phyloP scores from a whole-genome alignment of 2,888 invertebrate genomes.

The Andricus curvator region DNA sequence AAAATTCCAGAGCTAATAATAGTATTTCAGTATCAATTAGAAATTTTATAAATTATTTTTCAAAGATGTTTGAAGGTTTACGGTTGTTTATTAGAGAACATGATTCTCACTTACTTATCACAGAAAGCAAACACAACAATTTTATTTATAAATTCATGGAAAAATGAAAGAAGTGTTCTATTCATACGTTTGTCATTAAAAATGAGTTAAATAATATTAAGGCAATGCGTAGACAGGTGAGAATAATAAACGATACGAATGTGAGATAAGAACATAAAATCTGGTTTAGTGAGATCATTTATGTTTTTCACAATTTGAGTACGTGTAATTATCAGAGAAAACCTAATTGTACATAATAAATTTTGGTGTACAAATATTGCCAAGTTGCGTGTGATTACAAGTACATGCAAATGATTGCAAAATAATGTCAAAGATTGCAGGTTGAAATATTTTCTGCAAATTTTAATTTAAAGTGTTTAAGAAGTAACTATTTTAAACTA shows the following conservation, averaged over 20 bases:
- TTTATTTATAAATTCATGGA: neutral
- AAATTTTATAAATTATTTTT: neutral
- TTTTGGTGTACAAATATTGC: no score
- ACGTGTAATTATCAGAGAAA: no score
- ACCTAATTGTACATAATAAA: no score
- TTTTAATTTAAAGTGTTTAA: no score
- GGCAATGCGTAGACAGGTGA: neutral
- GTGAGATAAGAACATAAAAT: no score
- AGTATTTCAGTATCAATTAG: neutral
- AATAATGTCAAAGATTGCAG: no score
- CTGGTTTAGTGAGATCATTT: no score
- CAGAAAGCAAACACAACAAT: neutral
- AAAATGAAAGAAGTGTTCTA: neutral
- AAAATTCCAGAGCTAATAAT: neutral
- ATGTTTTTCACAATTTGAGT: no score
- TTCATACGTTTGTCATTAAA: neutral
- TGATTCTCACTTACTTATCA: neutral
- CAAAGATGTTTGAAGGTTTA: neutral
- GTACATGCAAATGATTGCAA: no score
- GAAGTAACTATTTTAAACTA: no score
- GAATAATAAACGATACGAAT: neutral
- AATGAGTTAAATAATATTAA: neutral
- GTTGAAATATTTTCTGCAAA: no score
- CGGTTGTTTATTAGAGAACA: neutral
- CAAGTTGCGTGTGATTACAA: no score